Conservation (phyloP, 2,888 invertebrate species). For the Phyllotreta striolata region DNA sequence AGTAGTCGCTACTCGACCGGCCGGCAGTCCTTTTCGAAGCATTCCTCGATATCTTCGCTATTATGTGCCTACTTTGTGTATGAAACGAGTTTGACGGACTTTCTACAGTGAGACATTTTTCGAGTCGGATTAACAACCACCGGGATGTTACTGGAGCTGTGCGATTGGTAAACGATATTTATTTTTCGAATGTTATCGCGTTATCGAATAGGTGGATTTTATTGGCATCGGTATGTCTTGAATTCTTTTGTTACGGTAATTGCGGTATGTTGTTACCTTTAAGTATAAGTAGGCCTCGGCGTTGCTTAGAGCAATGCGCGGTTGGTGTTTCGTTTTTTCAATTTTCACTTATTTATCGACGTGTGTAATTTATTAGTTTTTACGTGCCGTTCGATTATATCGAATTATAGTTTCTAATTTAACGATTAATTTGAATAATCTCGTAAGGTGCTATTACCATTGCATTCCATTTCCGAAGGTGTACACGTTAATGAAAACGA, state of each 20-base stretch:
- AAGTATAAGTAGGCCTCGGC: conserved; percentile 27
- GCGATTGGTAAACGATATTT: neutral
- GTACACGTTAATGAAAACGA: too few relatives aligned
- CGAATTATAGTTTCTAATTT: too few relatives aligned
- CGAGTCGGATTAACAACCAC: conserved; percentile 16
- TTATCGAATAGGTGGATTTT: neutral
- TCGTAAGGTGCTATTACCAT: too few relatives aligned
- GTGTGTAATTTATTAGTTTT: too few relatives aligned
- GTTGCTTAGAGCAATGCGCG: conserved; percentile 19
- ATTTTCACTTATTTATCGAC: neutral
- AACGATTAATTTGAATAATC: too few relatives aligned
- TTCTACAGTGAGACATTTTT: conserved; percentile 18
- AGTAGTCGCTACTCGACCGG: conserved; percentile 23
- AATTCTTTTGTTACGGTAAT: conserved; percentile 26
- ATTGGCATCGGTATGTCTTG: conserved; percentile 2
- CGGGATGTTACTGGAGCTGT: too few relatives aligned
- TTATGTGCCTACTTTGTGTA: conserved; percentile 28
- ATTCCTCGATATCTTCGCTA: conserved; percentile 10
- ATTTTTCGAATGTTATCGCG: neutral
- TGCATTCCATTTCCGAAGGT: too few relatives aligned
- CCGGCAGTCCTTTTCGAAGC: conserved; percentile 26
- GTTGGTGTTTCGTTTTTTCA: conserved; percentile 8
- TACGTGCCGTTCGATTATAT: too few relatives aligned
- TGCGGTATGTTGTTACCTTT: conserved; percentile 21
- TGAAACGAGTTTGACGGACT: conserved; percentile 24